These are phyloP conservation scores for Trichogramma pretiosum DNA, from an alignment of 1,140 invertebrate species.

Conservation along the genomic window DNA sequence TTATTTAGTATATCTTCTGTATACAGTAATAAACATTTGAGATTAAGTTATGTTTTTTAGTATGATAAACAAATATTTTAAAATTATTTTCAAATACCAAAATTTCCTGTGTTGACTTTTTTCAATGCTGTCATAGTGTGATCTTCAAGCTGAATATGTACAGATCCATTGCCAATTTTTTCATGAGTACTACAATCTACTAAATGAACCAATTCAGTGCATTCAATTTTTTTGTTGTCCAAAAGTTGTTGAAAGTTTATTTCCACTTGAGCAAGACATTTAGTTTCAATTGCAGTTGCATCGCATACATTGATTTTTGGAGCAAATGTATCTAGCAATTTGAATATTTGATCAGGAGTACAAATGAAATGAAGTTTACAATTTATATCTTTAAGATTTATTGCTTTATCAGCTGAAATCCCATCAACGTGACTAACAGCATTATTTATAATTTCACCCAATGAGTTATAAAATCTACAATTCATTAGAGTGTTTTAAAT, in stretches of 20 bases:
- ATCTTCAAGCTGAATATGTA: slow-evolving; percentile 34
- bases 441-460: no score
- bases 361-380: slow-evolving; percentile 45
- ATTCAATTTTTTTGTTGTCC: neutral
- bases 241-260: neutral
- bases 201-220: slow-evolving; percentile 15
- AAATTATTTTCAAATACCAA: slow-evolving; percentile 21
- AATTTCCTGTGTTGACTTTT: slow-evolving; percentile 24
- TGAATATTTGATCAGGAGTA: slow-evolving; percentile 32
- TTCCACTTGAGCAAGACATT: slow-evolving; percentile 25
- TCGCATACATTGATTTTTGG: slow-evolving; percentile 40
- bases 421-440: no score
- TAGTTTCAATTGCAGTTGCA: slow-evolving; percentile 23
- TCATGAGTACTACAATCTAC: slow-evolving; percentile 24
- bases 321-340: slow-evolving; percentile 35
- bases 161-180: slow-evolving; percentile 29
- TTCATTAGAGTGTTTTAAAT: slow-evolving; percentile 2
- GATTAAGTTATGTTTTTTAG: neutral
- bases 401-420: slow-evolving; percentile 29
- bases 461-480: slow-evolving; percentile 43
- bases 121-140: slow-evolving; percentile 24
- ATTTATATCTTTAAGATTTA: slow-evolving; percentile 35
- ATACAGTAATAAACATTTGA: neutral
- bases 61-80: neutral
- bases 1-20: slow-evolving; percentile 38